Evolutionary conservation across 2,797 vertebrate genomes (phyloP), one percentile per base, ranked within the genome.

Genomic region (Setipinna tenuifilis): DNA sequence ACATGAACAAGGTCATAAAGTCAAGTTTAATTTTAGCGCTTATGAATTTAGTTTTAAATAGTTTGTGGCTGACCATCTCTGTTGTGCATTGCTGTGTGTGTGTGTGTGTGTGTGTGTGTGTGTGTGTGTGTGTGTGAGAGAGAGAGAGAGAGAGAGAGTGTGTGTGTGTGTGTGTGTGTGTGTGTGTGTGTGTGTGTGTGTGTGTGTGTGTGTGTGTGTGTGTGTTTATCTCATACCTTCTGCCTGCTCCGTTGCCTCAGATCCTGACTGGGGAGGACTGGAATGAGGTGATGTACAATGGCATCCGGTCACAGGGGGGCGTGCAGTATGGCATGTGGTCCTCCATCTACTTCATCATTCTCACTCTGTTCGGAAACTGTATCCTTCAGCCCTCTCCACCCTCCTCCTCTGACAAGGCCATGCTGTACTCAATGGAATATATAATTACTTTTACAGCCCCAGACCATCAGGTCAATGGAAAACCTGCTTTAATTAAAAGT

Each of bases 251-350:
- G 31, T 41, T 35, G 35, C 86, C 62, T 1, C 91, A 99, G 98
- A 99, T 99, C 91, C 93, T 99, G 91, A 99, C 98, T 0, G 98
- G 98, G 0, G 98, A 99, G 92, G 98, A 99, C 94, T 99, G 98
- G 98, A 99, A 99, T 0, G 98, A 99, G 91, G 98, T 99, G 91
- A 99, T 99, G 98, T 99, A 99, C 93, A 97, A 99, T 0, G 98
- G 98, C 68, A 99, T 99, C 84, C 97, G 98, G 78, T 99, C 98
- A 0, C 98, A 99, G 92, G 98, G 98, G 31, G 98, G 98, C 0
- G 98, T 99, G 87, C 97, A 97, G 93, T 98, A 97, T 0, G 98
- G 98, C 91, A 99, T 99, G 98, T 99, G 98, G 98, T 99, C 98
- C 7, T 99, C 98, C 7, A 98, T 99, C 94, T 99, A 99, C 87